These are phyloP conservation scores for rabbit (Oryctolagus cuniculus) DNA, from an alignment of 2,113 vertebrate species.

Conservation along the genomic window DNA sequence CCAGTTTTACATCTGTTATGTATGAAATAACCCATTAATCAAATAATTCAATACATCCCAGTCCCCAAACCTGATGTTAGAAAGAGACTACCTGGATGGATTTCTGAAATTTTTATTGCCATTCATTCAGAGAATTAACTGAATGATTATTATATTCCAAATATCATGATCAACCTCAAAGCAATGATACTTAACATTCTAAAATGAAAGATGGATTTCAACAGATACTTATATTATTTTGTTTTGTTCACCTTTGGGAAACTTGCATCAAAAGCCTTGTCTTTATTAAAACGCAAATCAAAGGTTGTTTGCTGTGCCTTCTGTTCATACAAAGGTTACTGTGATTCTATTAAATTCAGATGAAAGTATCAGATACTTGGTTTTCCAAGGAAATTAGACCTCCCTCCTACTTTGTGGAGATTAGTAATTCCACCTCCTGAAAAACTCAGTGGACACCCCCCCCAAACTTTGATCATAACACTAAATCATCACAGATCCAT, in stretches of 20 bases:
- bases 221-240: not conserved
- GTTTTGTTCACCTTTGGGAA: not conserved
- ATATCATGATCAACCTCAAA: not conserved
- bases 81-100: not conserved
- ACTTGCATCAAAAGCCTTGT: not conserved
- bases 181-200: conserved; percentile 5
- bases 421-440: conserved; percentile 84
- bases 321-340: conserved; percentile 44
- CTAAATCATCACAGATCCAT: conserved; percentile 83
- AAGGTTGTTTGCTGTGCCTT: conserved; percentile 30
- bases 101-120: not conserved
- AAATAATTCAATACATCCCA: not conserved
- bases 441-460: not conserved
- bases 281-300: conserved; percentile 71
- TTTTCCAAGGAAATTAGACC: conserved; percentile 78
- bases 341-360: conserved; percentile 49
- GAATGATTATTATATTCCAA: not conserved
- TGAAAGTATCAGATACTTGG: conserved; percentile 77
- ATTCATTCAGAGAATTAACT: not conserved
- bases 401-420: conserved; percentile 75
- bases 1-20: not conserved
- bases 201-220: not conserved
- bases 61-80: not conserved
- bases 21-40: not conserved
- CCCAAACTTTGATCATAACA: conserved; percentile 86